A percentile compares a stretch with the other conserved stretches of the same genome.
These are phyloP conservation scores for Actenoides lindsayi DNA, from an alignment of 2,113 vertebrate genomes.

Conservation along the genomic window DNA sequence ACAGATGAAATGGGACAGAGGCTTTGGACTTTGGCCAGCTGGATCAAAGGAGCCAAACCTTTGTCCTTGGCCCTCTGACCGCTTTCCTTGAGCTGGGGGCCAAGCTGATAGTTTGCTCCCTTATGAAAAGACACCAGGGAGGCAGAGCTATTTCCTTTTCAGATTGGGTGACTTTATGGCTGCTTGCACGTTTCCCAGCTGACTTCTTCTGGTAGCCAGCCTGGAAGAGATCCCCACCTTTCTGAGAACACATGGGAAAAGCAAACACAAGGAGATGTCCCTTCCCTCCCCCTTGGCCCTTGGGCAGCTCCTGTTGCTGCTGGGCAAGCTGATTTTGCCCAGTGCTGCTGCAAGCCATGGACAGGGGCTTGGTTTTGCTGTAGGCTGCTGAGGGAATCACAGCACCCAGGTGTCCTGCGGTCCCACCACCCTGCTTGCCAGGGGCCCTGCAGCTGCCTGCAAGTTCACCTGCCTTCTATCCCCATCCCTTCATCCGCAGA, in stretches of 20 bases:
- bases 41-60: not conserved
- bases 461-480: not conserved
- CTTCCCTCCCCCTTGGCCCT: fast-evolving
- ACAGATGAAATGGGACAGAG: fast-evolving
- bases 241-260: not conserved
- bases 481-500: not conserved
- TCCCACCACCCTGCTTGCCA: not conserved
- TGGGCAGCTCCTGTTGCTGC: not conserved
- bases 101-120: not conserved
- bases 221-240: not conserved
- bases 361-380: not conserved
- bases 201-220: not conserved
- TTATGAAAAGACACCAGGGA: not conserved
- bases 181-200: not conserved
- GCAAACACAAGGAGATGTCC: not conserved
- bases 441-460: not conserved
- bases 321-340: not conserved
- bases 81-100: not conserved
- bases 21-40: not conserved
- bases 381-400: not conserved
- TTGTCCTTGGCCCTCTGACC: not conserved
- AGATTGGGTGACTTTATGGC: not conserved
- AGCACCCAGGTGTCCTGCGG: not conserved
- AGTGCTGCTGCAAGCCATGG: fast-evolving
- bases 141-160: not conserved